These are phyloP conservation scores for Myotis lucifugus DNA, from an alignment of 2,113 vertebrate genomes.

Conservation along the genomic window DNA sequence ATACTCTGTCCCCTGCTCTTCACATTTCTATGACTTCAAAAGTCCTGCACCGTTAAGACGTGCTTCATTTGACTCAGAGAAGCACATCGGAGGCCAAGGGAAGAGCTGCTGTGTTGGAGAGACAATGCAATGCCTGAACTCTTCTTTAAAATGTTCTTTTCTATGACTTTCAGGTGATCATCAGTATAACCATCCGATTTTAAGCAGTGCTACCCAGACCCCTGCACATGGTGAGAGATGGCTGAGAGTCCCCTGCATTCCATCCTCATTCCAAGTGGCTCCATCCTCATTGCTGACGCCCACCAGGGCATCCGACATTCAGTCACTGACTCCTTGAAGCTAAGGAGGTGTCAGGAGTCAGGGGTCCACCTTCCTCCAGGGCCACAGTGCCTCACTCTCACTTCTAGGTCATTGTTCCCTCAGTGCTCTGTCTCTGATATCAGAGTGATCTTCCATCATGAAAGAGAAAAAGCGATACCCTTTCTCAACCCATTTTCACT, in stretches of 20 bases:
- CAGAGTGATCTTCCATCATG: neutral
- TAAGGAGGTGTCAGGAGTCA: neutral
- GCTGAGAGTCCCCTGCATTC: neutral
- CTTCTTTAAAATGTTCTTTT: slow-evolving; percentile 78
- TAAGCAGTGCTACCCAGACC: slow-evolving; percentile 95
- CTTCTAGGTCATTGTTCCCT: neutral
- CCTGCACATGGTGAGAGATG: slow-evolving; percentile 95
- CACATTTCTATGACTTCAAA: neutral
- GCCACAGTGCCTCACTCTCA: neutral
- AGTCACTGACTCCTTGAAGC: neutral
- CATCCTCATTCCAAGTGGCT: neutral
- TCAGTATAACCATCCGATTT: slow-evolving; percentile 95
- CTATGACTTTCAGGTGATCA: slow-evolving; percentile 93
- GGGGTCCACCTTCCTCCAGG: neutral
- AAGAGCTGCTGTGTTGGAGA: slow-evolving; percentile 50
- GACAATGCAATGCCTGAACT: slow-evolving; percentile 50
- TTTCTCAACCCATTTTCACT: neutral
- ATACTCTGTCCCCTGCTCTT: neutral
- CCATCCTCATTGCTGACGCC: neutral
- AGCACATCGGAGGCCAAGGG: neutral
- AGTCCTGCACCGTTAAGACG: neutral
- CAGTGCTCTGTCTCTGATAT: neutral
- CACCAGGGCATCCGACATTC: neutral
- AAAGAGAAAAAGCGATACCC: neutral
- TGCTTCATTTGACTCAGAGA: neutral